These are phyloP conservation scores for Malacoraja senta DNA, from an alignment of 2,797 vertebrate genomes.

Conservation along the genomic window DNA sequence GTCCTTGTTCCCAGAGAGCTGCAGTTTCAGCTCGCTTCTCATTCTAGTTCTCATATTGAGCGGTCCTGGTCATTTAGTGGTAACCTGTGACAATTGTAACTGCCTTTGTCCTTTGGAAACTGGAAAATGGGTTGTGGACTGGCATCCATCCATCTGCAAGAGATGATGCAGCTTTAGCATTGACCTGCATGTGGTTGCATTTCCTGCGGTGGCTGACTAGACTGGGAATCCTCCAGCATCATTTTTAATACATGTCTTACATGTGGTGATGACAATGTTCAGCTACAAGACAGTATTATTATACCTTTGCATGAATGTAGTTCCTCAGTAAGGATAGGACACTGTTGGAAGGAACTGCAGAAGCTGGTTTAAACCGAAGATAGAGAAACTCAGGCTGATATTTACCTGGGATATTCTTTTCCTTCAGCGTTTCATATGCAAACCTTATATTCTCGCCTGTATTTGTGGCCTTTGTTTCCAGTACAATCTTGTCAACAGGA, in stretches of 20 bases:
- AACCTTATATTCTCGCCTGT: conserved; percentile 48
- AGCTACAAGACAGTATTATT: too few relatives aligned
- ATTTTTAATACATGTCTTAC: too few relatives aligned
- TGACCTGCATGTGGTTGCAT: too few relatives aligned
- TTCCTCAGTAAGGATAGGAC: background rate
- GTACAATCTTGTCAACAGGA: conserved; percentile 43
- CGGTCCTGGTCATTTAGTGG: background rate
- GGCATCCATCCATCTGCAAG: too few relatives aligned
- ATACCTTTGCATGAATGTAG: background rate
- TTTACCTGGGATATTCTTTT: conserved; percentile 44
- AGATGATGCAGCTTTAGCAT: too few relatives aligned
- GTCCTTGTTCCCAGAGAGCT: background rate
- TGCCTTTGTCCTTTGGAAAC: background rate
- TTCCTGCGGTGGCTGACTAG: too few relatives aligned
- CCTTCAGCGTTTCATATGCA: conserved; percentile 44
- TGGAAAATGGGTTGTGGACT: background rate
- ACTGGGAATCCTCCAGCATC: too few relatives aligned
- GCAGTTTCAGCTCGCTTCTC: background rate
- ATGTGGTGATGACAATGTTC: too few relatives aligned
- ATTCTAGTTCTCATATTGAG: background rate
- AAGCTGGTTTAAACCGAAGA: too few relatives aligned
- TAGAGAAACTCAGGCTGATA: background rate
- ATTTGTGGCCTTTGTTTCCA: conserved; percentile 46
- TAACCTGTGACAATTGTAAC: background rate
- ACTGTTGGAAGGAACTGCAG: too few relatives aligned